phyloP scores from a whole-genome alignment of 1,140 invertebrate species.

The Pentalonia nigronervosa region DNA sequence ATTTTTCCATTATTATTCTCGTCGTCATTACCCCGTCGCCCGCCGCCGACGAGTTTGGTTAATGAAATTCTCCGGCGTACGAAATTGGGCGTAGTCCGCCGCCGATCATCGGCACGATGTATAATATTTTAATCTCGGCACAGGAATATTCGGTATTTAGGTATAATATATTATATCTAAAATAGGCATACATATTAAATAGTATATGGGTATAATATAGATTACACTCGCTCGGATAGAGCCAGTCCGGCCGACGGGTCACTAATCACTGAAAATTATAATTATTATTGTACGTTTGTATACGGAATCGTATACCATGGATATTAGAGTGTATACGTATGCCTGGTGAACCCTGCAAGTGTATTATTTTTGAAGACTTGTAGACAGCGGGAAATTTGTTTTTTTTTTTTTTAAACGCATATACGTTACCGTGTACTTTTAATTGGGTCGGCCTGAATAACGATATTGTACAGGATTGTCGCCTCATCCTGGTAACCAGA shows the following conservation, averaged over 20 bases:
- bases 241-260: not conserved
- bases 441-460: not conserved
- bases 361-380: not conserved
- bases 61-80: conserved; percentile 39
- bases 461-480: not conserved
- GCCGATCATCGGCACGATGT: not conserved
- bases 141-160: not conserved
- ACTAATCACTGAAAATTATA: not conserved
- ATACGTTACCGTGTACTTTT: not conserved
- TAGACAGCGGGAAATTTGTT: not conserved
- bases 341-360: too few relatives aligned
- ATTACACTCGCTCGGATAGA: not conserved
- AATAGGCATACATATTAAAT: not conserved
- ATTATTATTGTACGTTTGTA: not conserved
- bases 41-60: not conserved
- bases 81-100: not conserved
- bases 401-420: not conserved
- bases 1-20: conserved; percentile 21
- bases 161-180: not conserved
- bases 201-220: not conserved
- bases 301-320: not conserved
- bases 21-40: not conserved
- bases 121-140: conserved; percentile 8
- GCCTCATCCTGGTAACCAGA: not conserved
- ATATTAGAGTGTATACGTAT: not conserved